Conservation (phyloP, 2,113 vertebrate genomes). For the Dasyurus viverrinus region DNA sequence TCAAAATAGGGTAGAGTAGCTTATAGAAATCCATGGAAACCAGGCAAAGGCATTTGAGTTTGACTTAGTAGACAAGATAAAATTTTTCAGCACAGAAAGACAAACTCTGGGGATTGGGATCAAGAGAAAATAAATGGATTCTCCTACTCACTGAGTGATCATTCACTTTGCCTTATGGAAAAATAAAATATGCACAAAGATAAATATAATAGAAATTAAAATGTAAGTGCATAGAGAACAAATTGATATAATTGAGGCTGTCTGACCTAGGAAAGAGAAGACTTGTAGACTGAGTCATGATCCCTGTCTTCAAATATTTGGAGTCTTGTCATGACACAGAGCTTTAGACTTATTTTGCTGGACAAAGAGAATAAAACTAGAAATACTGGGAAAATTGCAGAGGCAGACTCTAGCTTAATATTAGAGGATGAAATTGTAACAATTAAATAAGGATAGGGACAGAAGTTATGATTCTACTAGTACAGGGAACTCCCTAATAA, state of each 20-base stretch:
- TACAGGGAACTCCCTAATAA: neutral
- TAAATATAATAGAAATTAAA: neutral
- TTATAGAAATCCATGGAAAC: neutral
- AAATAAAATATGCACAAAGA: neutral
- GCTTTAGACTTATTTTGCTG: neutral
- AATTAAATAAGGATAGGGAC: neutral
- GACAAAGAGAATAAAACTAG: neutral
- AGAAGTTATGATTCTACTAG: neutral
- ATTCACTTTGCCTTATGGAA: neutral
- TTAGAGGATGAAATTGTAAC: neutral
- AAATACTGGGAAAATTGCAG: neutral
- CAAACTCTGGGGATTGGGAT: neutral
- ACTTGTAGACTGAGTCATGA: neutral
- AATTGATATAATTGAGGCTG: neutral
- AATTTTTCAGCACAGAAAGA: neutral
- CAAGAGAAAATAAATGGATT: neutral
- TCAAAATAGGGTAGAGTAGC: neutral
- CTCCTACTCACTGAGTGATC: neutral
- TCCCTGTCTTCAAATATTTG: neutral
- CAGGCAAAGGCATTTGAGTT: neutral
- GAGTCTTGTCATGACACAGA: neutral
- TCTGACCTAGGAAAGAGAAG: neutral
- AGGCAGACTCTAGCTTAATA: neutral
- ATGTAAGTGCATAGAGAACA: neutral
- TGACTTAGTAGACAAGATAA: neutral